phyloP scores from a whole-genome alignment of 2,113 vertebrate genomes.

The Trichomycterus rosablanca region DNA sequence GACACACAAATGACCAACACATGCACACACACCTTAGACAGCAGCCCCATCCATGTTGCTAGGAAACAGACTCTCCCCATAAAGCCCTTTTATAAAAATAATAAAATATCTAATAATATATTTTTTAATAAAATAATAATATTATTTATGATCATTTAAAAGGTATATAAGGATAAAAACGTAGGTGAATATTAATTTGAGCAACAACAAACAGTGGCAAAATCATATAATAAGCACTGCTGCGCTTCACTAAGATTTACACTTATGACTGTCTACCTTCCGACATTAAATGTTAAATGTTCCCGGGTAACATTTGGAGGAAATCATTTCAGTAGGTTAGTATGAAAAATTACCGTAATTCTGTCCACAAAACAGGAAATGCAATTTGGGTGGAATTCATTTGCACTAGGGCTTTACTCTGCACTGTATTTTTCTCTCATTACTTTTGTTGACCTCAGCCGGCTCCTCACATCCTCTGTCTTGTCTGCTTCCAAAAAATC shows the following conservation, averaged over 20 bases:
- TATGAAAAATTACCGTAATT: constrained; percentile 23
- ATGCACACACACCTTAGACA: constrained; percentile 44
- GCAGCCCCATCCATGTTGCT: constrained; percentile 69
- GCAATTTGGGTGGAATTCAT: constrained; percentile 30
- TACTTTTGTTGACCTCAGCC: constrained; percentile 1
- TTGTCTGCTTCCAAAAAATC: neutral
- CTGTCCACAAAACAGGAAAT: constrained; percentile 29
- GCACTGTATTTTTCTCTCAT: neutral
- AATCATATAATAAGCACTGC: neutral
- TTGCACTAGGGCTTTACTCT: constrained; percentile 12
- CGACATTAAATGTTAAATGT: constrained; percentile 39
- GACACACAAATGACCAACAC: constrained; percentile 2
- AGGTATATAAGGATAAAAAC: constrained; percentile 12
- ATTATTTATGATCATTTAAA: constrained; percentile 55
- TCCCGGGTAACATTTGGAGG: constrained; percentile 26
- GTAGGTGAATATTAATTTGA: constrained; percentile 6
- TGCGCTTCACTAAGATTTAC: constrained; percentile 9
- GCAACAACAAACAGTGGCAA: neutral
- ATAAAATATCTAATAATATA: neutral
- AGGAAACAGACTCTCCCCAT: constrained; percentile 64
- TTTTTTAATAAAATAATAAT: constrained; percentile 28
- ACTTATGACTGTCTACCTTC: constrained; percentile 15
- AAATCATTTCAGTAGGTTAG: constrained; percentile 16
- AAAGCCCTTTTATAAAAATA: constrained; percentile 53
- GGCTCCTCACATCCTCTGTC: neutral